Conservation (phyloP, 2,888 invertebrate species). For the Ecdyonurus torrentis region DNA sequence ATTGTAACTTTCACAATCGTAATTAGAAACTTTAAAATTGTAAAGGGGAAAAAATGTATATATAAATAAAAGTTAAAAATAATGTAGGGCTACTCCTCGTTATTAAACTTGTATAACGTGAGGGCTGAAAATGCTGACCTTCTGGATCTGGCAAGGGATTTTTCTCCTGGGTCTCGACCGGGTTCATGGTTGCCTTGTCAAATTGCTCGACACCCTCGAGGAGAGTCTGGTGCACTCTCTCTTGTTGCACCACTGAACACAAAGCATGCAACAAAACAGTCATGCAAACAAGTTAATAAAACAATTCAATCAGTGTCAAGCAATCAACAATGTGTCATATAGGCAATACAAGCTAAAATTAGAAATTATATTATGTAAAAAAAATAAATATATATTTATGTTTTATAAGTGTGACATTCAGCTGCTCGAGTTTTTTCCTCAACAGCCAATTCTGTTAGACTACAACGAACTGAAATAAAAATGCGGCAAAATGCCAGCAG, state of each 20-base stretch:
- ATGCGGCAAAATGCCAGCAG: too few relatives aligned
- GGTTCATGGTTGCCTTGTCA: constrained; percentile 55
- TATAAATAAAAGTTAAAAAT: too few relatives aligned
- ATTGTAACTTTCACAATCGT: too few relatives aligned
- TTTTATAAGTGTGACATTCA: constrained; percentile 7
- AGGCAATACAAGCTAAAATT: too few relatives aligned
- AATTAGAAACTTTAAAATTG: too few relatives aligned
- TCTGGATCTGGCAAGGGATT: constrained; percentile 54
- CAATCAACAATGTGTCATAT: constrained; percentile 11
- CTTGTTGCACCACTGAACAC: constrained; percentile 49
- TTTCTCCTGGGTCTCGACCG: constrained; percentile 55
- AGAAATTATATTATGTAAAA: constrained; percentile 16
- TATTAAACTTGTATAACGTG: too few relatives aligned
- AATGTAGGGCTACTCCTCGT: too few relatives aligned
- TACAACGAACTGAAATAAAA: too few relatives aligned
- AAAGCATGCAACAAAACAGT: constrained; percentile 10
- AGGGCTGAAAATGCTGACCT: constrained; percentile 43
- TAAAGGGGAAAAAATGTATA: too few relatives aligned
- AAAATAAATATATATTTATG: constrained; percentile 12
- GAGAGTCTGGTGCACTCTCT: constrained; percentile 53
- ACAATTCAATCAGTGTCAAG: too few relatives aligned
- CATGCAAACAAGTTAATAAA: constrained; percentile 17
- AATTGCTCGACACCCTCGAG: constrained; percentile 55
- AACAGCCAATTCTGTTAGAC: too few relatives aligned
- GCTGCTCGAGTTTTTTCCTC: too few relatives aligned